Percentiles rank a stretch among this genome's conserved stretches.
phyloP scores from a whole-genome alignment of 2,888 invertebrate genomes.

The Oxycera nigricornis region DNA sequence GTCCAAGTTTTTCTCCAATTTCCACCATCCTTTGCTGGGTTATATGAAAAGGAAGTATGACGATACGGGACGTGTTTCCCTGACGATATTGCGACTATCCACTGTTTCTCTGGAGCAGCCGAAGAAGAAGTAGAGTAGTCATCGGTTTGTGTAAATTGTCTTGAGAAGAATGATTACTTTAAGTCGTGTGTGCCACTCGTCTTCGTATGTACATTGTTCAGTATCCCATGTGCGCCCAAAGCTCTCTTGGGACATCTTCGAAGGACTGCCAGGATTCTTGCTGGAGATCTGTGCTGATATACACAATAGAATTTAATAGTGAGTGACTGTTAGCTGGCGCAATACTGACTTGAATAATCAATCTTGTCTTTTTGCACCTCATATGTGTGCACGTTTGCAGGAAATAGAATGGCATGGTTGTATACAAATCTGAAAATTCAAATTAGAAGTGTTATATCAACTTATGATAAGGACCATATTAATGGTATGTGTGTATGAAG shows the following conservation, averaged over 20 bases:
- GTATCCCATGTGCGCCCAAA: not conserved
- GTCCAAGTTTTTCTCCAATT: not conserved
- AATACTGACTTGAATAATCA: conserved; percentile 34
- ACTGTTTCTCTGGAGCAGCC: not conserved
- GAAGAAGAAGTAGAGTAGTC: conserved; percentile 28
- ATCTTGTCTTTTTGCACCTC: conserved; percentile 39
- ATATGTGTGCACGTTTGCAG: not conserved
- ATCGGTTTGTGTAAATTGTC: conserved; percentile 39
- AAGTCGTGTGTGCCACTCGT: conserved; percentile 35
- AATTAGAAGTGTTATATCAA: conserved; percentile 32
- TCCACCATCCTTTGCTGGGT: not conserved
- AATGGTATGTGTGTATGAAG: too few relatives aligned
- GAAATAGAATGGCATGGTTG: not conserved
- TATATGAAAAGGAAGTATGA: not conserved
- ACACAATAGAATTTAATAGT: conserved; percentile 40
- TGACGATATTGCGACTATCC: conserved; percentile 31
- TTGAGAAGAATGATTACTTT: conserved; percentile 39
- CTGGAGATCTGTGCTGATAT: conserved; percentile 30
- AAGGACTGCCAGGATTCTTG: conserved; percentile 32
- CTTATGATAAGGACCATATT: conserved; percentile 7
- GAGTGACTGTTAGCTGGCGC: conserved; percentile 28
- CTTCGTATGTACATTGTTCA: conserved; percentile 10
- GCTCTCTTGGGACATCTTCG: conserved; percentile 27
- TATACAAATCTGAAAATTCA: not conserved
- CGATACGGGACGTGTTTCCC: conserved; percentile 16